Evolutionary conservation across 2,888 invertebrate species (phyloP), one percentile per base, ranked within the genome.

Genomic region (Venustoraphidia nigricollis): DNA sequence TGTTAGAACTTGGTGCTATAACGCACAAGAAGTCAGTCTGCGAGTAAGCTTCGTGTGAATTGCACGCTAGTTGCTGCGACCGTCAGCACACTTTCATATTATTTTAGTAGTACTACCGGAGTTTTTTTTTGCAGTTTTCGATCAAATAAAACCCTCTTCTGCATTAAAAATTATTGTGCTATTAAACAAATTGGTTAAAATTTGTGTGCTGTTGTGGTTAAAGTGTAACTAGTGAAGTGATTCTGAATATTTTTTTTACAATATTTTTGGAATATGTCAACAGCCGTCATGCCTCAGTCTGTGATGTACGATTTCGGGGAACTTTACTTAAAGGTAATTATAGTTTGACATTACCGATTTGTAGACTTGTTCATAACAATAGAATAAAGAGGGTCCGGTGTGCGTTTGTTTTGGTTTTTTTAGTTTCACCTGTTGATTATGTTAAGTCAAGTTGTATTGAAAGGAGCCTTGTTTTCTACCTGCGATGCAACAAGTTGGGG

Each of bases 231-330:
- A 41, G 46, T 46, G 52, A 45, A 47, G 47, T 50, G 50, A 36
- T 45, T 47, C 44, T 45, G 39, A 34, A 14, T 39, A 40, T 45
- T 44, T 34, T 40, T 44, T 49, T 44, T 49, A 47, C 45, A 35
- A 45, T 13, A 47, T 35, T 50, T 49, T 43, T 42, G 44, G 39
- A 75, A 67, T 65, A 83, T 83, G 83, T 83, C 83, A 70, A 81
- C 83, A 59, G 82, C 81, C 67, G 81, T 83, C 68, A 82, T 83
- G 82, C 77, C 79, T 69, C 77, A 76, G 70, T 75, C 77, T 69
- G 76, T 81, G 64, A 75, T 80, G 73, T 82, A 79, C 71, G 82
- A 82, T 62, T 80, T 82, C 72, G 79, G 77, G 73, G 82, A 83
- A 68, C 75, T 78, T 68, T 71, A 80, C 61, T 73, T 79, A 66